Percentiles rank a stretch among this genome's conserved stretches.
These are phyloP conservation scores for Amphiprion ocellaris DNA, from an alignment of 2,113 vertebrate species.

Conservation along the genomic window DNA sequence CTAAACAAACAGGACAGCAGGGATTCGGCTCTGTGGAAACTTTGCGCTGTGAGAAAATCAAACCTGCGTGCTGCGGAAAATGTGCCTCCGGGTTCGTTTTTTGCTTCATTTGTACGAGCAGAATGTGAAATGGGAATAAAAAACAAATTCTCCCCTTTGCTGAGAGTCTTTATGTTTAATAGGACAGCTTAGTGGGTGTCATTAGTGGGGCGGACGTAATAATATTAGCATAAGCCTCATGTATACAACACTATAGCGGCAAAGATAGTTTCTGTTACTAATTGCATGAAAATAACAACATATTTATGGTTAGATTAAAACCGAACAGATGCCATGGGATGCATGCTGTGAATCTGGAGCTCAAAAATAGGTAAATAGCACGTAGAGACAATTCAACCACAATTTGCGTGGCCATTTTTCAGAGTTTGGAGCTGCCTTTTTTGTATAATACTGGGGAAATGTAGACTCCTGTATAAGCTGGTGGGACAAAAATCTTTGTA, in stretches of 20 bases:
- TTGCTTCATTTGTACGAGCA: conserved; percentile 64
- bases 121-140: conserved; percentile 66
- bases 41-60: conserved; percentile 85
- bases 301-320: conserved; percentile 28
- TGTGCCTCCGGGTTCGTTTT: conserved; percentile 63
- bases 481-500: background rate
- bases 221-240: conserved; percentile 66
- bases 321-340: background rate
- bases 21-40: conserved; percentile 81
- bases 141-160: conserved; percentile 45
- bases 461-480: background rate
- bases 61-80: conserved; percentile 80
- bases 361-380: background rate
- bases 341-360: background rate
- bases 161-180: conserved; percentile 67
- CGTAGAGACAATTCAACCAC: background rate
- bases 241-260: conserved; percentile 32
- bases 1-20: conserved; percentile 86
- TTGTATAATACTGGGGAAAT: background rate
- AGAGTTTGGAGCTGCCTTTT: background rate
- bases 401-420: background rate
- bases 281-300: conserved; percentile 46
- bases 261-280: conserved; percentile 41
- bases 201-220: conserved; percentile 61
- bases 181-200: conserved; percentile 50